These are phyloP conservation scores for Cottus gobio DNA, from an alignment of 2,113 vertebrate genomes.

Conservation along the genomic window DNA sequence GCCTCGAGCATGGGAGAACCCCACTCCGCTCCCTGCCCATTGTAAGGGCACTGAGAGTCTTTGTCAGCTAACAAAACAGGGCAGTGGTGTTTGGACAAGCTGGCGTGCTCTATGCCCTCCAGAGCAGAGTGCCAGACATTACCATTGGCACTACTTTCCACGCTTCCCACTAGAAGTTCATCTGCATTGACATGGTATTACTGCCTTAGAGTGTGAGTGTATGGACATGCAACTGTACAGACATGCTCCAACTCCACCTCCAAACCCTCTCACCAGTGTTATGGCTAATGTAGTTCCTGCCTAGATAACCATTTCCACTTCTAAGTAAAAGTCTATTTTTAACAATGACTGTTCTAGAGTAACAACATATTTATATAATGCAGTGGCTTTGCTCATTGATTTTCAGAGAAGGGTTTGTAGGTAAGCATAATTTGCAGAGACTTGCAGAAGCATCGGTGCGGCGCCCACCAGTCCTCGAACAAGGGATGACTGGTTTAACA, in stretches of 20 bases:
- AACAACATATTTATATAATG: not conserved
- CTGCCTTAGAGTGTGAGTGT: slow-evolving; percentile 18
- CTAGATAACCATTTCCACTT: slow-evolving; percentile 27
- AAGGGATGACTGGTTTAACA: not conserved
- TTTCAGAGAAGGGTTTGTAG: not conserved
- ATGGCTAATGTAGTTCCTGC: slow-evolving; percentile 45
- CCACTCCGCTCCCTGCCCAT: slow-evolving; percentile 46
- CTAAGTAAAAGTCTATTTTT: slow-evolving; percentile 10
- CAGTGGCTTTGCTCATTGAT: not conserved
- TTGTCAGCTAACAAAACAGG: slow-evolving; percentile 78
- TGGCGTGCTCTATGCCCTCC: slow-evolving; percentile 55
- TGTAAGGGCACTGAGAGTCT: slow-evolving; percentile 79
- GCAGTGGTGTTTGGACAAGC: slow-evolving; percentile 76
- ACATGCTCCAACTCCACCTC: not conserved
- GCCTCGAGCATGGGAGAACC: slow-evolving; percentile 64
- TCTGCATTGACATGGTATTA: slow-evolving; percentile 48
- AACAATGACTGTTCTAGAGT: not conserved
- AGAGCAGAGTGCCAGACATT: slow-evolving; percentile 61
- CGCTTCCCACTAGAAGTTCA: slow-evolving; percentile 47
- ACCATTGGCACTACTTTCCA: slow-evolving; percentile 57
- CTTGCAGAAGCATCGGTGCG: not conserved
- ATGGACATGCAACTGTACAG: slow-evolving; percentile 14
- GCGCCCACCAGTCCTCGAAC: not conserved
- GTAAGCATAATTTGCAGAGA: not conserved
- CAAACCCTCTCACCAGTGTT: slow-evolving; percentile 32